Conservation (phyloP, 2,113 vertebrate genomes). For the Neoarius graeffei region DNA sequence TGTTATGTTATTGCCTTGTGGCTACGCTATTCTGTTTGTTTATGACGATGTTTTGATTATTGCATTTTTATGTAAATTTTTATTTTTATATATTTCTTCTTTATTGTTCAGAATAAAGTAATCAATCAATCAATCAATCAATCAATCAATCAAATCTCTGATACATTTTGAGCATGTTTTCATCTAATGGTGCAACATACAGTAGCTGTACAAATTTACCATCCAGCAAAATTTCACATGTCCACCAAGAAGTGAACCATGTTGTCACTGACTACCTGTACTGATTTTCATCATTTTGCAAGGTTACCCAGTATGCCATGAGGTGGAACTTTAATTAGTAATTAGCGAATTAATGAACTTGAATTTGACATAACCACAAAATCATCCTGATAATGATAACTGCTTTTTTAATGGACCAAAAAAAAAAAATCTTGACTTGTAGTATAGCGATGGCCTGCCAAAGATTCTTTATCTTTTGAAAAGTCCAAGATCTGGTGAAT, state of each 20-base stretch:
- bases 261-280: not conserved
- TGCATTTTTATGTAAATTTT: no score
- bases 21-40: no score
- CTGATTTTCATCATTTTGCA: not conserved
- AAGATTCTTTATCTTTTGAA: not conserved
- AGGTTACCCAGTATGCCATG: not conserved
- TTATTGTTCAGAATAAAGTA: no score
- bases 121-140: no score
- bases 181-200: not conserved
- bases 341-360: not conserved
- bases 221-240: not conserved
- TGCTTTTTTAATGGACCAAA: not conserved
- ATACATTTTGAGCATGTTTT: not conserved
- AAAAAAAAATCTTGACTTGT: no score
- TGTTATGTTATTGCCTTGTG: no score
- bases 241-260: not conserved
- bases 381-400: not conserved
- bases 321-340: not conserved
- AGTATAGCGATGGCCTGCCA: not conserved
- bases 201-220: not conserved
- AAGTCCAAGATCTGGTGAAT: not conserved
- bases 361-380: not conserved
- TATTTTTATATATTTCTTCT: no score
- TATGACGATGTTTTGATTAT: no score
- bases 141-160: no score